Base-by-base conservation (phyloP, 2,113 vertebrate species). In the Copsychus sechellarum region DNA sequence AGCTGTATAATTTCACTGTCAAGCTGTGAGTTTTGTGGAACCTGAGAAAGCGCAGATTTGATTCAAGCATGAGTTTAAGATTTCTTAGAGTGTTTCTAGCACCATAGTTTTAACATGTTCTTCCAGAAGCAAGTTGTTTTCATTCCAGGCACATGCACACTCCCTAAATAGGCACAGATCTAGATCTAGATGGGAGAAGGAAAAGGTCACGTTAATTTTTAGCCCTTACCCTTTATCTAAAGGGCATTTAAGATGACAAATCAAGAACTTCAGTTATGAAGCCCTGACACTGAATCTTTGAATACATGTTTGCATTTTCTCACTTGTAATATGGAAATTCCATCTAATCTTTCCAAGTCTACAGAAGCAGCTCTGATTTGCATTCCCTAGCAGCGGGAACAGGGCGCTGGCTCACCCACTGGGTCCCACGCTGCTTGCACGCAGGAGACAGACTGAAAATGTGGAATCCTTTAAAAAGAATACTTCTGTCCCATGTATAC, bases 201-300 rank as follows among this genome's bases (percentile, higher is more conserved):
- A 90, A 94, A 95, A 91, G 84, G 90, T 89, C 66, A 76, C 4
- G 12, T 40, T 85, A 69, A 53, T 66, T 89, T 96, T 94, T 89
- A 95, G 54, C 28, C 70, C 54, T 90, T 67, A 80, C 14, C 33
- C 45, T 94, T 87, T 85, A 84, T 33, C 25, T 93, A 88, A 92
- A 96, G 70, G 62, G 45, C 89, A 95, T 0, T 0, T 31, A 76
- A 60, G 29, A 87, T 42, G 60, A 90, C 62, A 86, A 95, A 73
- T 58, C 45, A 53, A 61, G 50, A 86, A 90, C 74, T 67, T 61
- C 73, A 69, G 5, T 72, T 80, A 79, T 8, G 36, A 81, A 89
- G 54, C 33, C 42, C 48, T 57, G 66, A 71, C 56, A 78, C 31
- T 12, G 45, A 86, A 57, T 57, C 24, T 62, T 61, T 72, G 50